Base-by-base conservation (phyloP, 1,140 invertebrate species). In the Globodera rostochiensis region DNA sequence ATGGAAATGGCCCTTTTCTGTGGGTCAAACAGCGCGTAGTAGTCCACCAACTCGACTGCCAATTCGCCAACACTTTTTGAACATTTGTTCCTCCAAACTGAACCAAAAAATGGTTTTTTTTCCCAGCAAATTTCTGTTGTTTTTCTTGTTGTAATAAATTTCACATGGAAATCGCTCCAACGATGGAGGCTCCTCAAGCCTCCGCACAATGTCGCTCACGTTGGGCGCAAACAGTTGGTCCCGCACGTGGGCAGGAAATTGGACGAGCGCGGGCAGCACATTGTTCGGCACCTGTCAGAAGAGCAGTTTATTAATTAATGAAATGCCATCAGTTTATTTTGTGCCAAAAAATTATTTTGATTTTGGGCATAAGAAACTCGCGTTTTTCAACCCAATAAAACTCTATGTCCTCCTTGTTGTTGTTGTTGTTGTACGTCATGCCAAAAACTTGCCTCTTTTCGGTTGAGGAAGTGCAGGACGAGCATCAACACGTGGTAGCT, bases 51-150 rank as follows among this genome's bases (percentile, higher is more conserved):
- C 15, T 84, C 83, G 50, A 84, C 9, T n/a, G 67, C 84, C 47
- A 84, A 71, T 45, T 84, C 84, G 19, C 67, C 83, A n/a, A 75
- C 50, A 46, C 69, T 57, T 73, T 82, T 81, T 46, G 67, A 49
- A 49, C 85, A 85, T 19, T 84, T 53, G 13, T 81, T 86, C 60
- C 53, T 81, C 83, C 83, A 84, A 60, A 73, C 82, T 85, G 71
- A 74, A 82, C 11, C 15, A n/a, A 6, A 25, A 25, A 25, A 0
- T 25, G 25, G 0, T 25, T 25, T 25, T 25, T 25, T 25, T 25
- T 25, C 1, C 25, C 8, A 71, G 25, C 1, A 25, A 25, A 25
- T 25, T 25, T 25, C 25, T 25, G 25, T 25, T 25, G 25, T 25
- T 25, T 25, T 25, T 25, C 25, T 25, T 25, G n/a, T 1, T 5